A percentile compares a stretch with the other conserved stretches of the same genome.
These are phyloP conservation scores for Turdus rufiventris DNA, from an alignment of 2,113 vertebrate genomes.

Conservation along the genomic window DNA sequence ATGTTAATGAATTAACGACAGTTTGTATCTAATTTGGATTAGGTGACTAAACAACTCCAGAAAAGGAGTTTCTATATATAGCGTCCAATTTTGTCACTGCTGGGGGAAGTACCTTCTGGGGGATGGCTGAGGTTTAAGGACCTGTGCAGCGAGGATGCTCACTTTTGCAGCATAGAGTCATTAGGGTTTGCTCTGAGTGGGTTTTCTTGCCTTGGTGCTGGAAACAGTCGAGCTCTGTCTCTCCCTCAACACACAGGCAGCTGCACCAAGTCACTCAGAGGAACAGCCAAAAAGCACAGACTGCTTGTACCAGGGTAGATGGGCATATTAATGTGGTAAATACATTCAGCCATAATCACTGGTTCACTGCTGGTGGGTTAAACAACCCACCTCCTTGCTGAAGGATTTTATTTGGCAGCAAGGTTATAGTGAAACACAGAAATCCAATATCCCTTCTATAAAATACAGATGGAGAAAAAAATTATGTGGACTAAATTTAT, in stretches of 20 bases:
- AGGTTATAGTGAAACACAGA: conserved; percentile 52
- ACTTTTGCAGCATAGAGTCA: neutral
- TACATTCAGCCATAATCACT: neutral
- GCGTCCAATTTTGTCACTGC: neutral
- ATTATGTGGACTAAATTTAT: conserved; percentile 30
- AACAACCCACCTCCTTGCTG: conserved; percentile 4
- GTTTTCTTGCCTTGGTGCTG: neutral
- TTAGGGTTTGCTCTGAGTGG: neutral
- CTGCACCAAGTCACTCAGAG: neutral
- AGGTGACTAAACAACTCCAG: neutral
- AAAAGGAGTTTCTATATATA: neutral
- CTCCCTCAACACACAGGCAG: neutral
- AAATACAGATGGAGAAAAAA: conserved; percentile 44
- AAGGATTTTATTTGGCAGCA: conserved; percentile 57
- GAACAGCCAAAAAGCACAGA: neutral
- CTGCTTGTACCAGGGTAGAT: neutral
- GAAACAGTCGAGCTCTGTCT: neutral
- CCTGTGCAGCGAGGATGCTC: neutral
- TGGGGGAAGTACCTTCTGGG: neutral
- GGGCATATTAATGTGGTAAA: neutral
- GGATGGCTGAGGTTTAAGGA: neutral
- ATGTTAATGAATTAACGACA: conserved; percentile 38
- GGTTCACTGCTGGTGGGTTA: conserved; percentile 34
- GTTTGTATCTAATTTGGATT: conserved; percentile 31
- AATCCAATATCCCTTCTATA: conserved; percentile 55